Evolutionary conservation across 1,140 invertebrate genomes (phyloP).

Genomic region (Aphaenogaster floridana): DNA sequence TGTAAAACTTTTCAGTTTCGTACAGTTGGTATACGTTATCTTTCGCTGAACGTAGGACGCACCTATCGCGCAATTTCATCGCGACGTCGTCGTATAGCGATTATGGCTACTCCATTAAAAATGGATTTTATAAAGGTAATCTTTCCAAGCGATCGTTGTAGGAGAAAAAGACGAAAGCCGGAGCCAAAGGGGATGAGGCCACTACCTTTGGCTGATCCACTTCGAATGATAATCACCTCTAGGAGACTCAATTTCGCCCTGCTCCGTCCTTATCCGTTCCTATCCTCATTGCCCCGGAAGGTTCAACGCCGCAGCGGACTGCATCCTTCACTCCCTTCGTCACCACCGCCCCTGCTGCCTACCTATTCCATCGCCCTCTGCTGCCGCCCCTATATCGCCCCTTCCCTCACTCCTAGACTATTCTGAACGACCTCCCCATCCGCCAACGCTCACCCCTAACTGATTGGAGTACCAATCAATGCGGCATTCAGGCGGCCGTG

Average conservation of each 20-base stretch:
- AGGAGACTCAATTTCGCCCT: conserved; percentile 81
- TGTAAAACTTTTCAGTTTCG: conserved; percentile 44
- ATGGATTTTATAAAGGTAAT: conserved; percentile 81
- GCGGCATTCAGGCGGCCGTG: conserved; percentile 84
- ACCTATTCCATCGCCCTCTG: conserved; percentile 14
- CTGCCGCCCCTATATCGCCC: conserved; percentile 3
- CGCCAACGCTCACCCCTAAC: conserved; percentile 80
- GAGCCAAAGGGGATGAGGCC: conserved; percentile 68
- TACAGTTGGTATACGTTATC: conserved; percentile 28
- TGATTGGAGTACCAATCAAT: conserved; percentile 87
- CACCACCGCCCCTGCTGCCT: conserved; percentile 57
- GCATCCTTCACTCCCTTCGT: conserved; percentile 75
- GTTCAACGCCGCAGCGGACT: conserved; percentile 77
- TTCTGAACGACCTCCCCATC: conserved; percentile 69
- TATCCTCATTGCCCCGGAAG: conserved; percentile 72
- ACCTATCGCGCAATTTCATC: conserved; percentile 54
- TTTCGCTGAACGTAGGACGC: conserved; percentile 15
- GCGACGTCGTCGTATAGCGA: conserved; percentile 67
- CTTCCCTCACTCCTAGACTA: conserved; percentile 52
- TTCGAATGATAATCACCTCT: conserved; percentile 84
- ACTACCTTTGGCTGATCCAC: conserved; percentile 79
- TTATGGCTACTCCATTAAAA: conserved; percentile 77
- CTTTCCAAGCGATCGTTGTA: conserved; percentile 74
- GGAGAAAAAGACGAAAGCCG: conserved; percentile 65
- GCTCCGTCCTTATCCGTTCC: conserved; percentile 33